These are phyloP conservation scores for Morpho deidamia DNA, from an alignment of 2,888 invertebrate genomes.

Conservation along the genomic window DNA sequence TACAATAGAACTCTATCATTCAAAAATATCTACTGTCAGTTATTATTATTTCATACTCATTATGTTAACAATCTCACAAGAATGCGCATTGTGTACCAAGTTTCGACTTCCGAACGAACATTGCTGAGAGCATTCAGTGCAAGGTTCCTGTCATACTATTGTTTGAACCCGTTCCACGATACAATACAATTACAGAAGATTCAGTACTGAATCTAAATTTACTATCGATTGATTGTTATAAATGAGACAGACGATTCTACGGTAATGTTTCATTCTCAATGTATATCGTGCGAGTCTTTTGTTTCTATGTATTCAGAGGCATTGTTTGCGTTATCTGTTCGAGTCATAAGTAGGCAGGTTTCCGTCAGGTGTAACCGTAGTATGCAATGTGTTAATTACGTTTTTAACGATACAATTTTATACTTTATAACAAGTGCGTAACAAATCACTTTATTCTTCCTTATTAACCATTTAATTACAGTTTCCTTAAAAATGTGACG, in stretches of 20 bases:
- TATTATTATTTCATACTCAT: slow-evolving; percentile 16
- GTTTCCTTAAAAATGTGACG: neutral
- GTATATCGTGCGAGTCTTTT: slow-evolving; percentile 5
- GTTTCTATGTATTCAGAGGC: slow-evolving; percentile 3
- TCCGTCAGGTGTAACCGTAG: neutral
- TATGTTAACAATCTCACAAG: slow-evolving; percentile 30
- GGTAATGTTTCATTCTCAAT: slow-evolving; percentile 5
- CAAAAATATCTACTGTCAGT: slow-evolving; percentile 9
- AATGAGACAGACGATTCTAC: neutral
- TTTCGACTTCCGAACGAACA: slow-evolving; percentile 44
- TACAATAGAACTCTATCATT: neutral
- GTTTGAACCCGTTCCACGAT: slow-evolving; percentile 17
- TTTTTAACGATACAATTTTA: slow-evolving; percentile 1
- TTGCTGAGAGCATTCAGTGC: slow-evolving; percentile 27
- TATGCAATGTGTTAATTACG: slow-evolving; percentile 2
- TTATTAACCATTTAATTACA: neutral
- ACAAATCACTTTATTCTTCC: neutral
- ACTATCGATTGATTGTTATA: slow-evolving; percentile 10
- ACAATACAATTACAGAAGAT: slow-evolving; percentile 2
- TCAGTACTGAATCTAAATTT: slow-evolving; percentile 4
- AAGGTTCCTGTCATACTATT: slow-evolving; percentile 31
- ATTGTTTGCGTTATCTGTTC: slow-evolving; percentile 15
- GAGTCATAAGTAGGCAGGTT: slow-evolving; percentile 3
- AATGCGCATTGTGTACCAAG: slow-evolving; percentile 49
- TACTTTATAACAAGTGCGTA: neutral